These are phyloP conservation scores for Crioceris asparagi DNA, from an alignment of 2,888 invertebrate species.

Conservation along the genomic window DNA sequence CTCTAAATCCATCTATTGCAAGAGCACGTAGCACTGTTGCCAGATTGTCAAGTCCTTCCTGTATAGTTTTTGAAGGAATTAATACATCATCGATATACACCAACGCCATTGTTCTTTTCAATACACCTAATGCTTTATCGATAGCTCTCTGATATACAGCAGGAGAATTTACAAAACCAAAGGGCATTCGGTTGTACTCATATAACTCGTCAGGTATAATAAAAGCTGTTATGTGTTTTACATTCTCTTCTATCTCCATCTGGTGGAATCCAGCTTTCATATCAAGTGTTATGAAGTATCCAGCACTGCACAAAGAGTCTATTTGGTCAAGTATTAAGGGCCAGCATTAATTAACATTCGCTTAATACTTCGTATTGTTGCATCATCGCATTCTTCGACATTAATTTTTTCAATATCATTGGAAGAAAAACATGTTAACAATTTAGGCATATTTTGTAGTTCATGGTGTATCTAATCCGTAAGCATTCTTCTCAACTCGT, in stretches of 20 bases:
- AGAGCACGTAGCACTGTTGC: constrained; percentile 16
- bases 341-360: background rate
- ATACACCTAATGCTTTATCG: constrained; percentile 14
- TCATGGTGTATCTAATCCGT: constrained; percentile 5
- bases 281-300: constrained; percentile 15
- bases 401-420: background rate
- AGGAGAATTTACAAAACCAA: constrained; percentile 16
- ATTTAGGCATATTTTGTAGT: background rate
- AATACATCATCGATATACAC: constrained; percentile 19
- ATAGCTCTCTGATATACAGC: constrained; percentile 16
- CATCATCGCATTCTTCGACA: background rate
- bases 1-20: constrained; percentile 11
- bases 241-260: constrained; percentile 16
- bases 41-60: constrained; percentile 14
- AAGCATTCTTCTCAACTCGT: constrained; percentile 4
- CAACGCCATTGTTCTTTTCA: constrained; percentile 14
- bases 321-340: constrained; percentile 15
- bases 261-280: constrained; percentile 17
- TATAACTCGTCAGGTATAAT: no score
- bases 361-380: background rate
- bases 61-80: constrained; percentile 12
- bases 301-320: constrained; percentile 10
- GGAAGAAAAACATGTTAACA: background rate
- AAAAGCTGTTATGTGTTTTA: constrained; percentile 15
- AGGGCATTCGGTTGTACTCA: constrained; percentile 17